Evolutionary conservation across 2,113 vertebrate genomes (phyloP).

Genomic region (Camelus bactrianus): DNA sequence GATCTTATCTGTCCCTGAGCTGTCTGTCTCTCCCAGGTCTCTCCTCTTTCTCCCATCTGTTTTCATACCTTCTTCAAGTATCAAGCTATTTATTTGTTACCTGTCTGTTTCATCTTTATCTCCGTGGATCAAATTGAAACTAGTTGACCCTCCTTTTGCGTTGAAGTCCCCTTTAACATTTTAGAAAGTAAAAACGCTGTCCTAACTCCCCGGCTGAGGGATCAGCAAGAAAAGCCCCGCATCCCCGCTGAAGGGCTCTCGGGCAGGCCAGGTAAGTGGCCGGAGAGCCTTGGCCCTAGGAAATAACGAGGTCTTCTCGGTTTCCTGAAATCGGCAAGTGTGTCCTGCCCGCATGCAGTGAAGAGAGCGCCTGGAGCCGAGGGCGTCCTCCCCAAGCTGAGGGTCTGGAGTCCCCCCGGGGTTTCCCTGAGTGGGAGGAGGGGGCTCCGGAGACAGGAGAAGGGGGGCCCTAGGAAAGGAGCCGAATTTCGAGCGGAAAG

Average conservation of each 20-base stretch:
- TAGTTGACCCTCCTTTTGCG: slow-evolving; percentile 54
- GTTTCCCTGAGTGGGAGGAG: slow-evolving; percentile 14
- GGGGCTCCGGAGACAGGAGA: neutral
- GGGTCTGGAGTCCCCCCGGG: neutral
- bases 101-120: slow-evolving; percentile 60
- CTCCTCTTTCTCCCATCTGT: slow-evolving; percentile 65
- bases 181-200: slow-evolving; percentile 82
- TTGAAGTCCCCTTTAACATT: slow-evolving; percentile 77
- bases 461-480: slow-evolving; percentile 27
- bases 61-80: slow-evolving; percentile 60
- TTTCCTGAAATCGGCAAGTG: slow-evolving; percentile 55
- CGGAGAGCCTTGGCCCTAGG: slow-evolving; percentile 86
- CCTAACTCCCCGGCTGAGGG: slow-evolving; percentile 87
- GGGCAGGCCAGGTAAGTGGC: slow-evolving; percentile 81
- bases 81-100: slow-evolving; percentile 68
- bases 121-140: slow-evolving; percentile 57
- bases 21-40: neutral
- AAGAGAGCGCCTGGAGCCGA: slow-evolving; percentile 19
- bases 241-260: slow-evolving; percentile 87
- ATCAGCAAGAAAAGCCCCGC: slow-evolving; percentile 85
- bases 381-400: neutral
- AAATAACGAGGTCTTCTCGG: slow-evolving; percentile 87
- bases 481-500: slow-evolving; percentile 51
- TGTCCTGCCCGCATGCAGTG: slow-evolving; percentile 59
- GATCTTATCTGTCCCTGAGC: slow-evolving; percentile 55